These are phyloP conservation scores for Drosophila monieri DNA, from an alignment of 2,888 invertebrate genomes.

Conservation along the genomic window DNA sequence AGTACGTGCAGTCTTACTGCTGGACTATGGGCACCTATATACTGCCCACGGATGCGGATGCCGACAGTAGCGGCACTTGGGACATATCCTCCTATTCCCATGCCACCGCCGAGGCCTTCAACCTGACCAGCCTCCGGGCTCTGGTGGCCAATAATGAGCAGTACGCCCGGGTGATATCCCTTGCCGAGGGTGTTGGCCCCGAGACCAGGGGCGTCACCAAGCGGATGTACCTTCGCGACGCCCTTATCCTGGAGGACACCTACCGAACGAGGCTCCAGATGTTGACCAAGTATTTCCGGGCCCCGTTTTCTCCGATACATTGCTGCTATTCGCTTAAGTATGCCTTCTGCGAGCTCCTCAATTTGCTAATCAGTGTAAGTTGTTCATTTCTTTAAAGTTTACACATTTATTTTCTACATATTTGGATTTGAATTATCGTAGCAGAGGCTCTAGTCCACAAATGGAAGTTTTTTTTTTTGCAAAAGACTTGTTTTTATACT, in stretches of 20 bases:
- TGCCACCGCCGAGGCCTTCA: slow-evolving; percentile 77
- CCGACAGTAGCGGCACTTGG: slow-evolving; percentile 4
- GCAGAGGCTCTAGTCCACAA: too few species aligned
- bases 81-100: not conserved
- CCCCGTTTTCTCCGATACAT: slow-evolving; percentile 64
- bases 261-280: slow-evolving; percentile 56
- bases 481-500: too few species aligned
- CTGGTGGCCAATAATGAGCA: slow-evolving; percentile 52
- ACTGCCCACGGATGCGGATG: slow-evolving; percentile 39
- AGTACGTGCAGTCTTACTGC: slow-evolving; percentile 89
- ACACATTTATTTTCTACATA: not conserved
- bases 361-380: slow-evolving; percentile 89
- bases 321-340: slow-evolving; percentile 87
- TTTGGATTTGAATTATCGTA: not conserved
- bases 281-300: slow-evolving; percentile 71
- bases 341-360: slow-evolving; percentile 89
- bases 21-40: slow-evolving; percentile 91
- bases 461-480: too few species aligned
- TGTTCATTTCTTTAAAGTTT: not conserved
- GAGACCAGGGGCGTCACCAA: slow-evolving; percentile 57
- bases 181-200: slow-evolving; percentile 73
- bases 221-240: slow-evolving; percentile 71
- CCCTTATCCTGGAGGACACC: slow-evolving; percentile 58
- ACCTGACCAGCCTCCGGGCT: slow-evolving; percentile 39
- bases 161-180: slow-evolving; percentile 59